phyloP scores from a whole-genome alignment of 1,140 invertebrate species.

The Ceratosolen solmsi region DNA sequence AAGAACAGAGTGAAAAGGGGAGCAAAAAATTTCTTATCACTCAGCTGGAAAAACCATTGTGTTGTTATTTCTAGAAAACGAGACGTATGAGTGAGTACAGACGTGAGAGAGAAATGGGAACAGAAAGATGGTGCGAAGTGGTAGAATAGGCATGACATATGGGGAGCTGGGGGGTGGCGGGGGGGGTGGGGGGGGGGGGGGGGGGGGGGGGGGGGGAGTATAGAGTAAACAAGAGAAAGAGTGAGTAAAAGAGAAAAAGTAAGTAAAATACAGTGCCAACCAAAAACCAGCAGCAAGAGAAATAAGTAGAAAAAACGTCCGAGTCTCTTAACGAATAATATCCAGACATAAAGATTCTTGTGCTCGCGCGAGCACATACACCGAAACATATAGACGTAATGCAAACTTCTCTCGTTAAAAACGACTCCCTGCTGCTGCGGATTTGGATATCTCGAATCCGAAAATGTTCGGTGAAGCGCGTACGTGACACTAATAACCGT shows the following conservation, averaged over 20 bases:
- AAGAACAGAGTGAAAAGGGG: not conserved
- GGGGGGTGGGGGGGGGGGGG: not conserved
- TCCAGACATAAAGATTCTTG: not conserved
- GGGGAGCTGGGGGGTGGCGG: too few species aligned
- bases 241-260: not conserved
- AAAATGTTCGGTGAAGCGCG: not conserved
- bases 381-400: not conserved
- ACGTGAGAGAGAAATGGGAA: not conserved
- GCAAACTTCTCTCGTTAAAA: not conserved
- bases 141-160: too few species aligned
- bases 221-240: not conserved
- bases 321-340: not conserved
- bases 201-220: not conserved
- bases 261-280: not conserved
- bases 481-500: constrained; percentile 33
- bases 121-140: too few species aligned
- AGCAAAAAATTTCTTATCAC: not conserved
- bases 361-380: not conserved
- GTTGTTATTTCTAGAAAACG: not conserved
- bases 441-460: not conserved
- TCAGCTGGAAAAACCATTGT: not conserved
- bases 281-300: not conserved
- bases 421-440: not conserved
- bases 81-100: not conserved
- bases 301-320: not conserved